Conservation (phyloP, 2,888 invertebrate species). For the Protophormia terraenovae region DNA sequence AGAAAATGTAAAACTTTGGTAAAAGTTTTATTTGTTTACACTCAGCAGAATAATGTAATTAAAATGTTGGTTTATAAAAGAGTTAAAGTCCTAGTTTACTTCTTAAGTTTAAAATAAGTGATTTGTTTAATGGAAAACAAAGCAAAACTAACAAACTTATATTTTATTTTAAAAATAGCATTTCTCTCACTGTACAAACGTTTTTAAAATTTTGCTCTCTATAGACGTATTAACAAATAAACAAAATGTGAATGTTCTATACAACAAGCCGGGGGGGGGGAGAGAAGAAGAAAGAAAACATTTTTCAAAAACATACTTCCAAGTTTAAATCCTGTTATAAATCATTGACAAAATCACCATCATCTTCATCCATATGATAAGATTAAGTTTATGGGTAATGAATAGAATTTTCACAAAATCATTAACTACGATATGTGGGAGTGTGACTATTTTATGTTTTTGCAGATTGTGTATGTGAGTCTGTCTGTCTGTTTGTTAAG, state of each 20-base stretch:
- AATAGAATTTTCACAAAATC: slow-evolving; percentile 55
- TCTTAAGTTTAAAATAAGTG: too few species aligned
- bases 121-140: too few species aligned
- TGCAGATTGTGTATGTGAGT: neutral
- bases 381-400: slow-evolving; percentile 56
- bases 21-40: slow-evolving; percentile 11
- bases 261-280: neutral
- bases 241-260: neutral
- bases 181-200: neutral
- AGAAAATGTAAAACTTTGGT: neutral
- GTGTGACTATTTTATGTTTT: slow-evolving; percentile 17
- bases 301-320: neutral
- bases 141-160: too few species aligned
- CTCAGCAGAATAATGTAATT: slow-evolving; percentile 20
- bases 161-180: neutral
- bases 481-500: neutral
- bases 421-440: slow-evolving; percentile 35
- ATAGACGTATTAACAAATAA: neutral
- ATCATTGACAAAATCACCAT: slow-evolving; percentile 53
- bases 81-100: too few species aligned
- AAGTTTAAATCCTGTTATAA: slow-evolving; percentile 54
- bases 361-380: slow-evolving; percentile 29
- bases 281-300: neutral
- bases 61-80: neutral
- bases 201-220: neutral